A percentile compares a stretch with the other conserved stretches of the same genome.
These are phyloP conservation scores for Leucosticte australis DNA, from an alignment of 2,113 vertebrate species.

Conservation along the genomic window DNA sequence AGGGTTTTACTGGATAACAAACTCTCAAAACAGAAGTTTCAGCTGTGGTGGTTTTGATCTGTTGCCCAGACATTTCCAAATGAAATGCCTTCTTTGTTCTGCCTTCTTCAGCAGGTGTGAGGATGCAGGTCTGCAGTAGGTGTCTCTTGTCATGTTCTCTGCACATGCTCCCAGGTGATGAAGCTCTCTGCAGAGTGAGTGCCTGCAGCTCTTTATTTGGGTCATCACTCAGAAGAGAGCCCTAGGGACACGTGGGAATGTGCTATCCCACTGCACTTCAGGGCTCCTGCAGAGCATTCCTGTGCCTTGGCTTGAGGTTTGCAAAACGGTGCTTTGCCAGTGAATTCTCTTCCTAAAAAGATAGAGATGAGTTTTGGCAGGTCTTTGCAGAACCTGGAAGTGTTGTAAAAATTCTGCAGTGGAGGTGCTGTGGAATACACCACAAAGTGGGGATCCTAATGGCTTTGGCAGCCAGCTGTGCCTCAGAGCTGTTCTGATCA, in stretches of 20 bases:
- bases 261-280: neutral
- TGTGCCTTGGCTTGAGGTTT: neutral
- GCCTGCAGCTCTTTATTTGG: neutral
- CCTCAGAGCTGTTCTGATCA: neutral
- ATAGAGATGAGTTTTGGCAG: neutral
- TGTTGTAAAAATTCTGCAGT: neutral
- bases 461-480: neutral
- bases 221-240: neutral
- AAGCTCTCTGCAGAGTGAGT: neutral
- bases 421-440: neutral
- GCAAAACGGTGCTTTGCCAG: neutral
- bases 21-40: neutral
- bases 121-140: neutral
- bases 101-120: neutral
- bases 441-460: neutral
- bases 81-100: neutral
- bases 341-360: neutral
- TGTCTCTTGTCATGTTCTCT: neutral
- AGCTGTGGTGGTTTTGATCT: neutral
- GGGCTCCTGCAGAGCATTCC: neutral
- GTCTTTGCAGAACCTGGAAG: neutral
- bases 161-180: neutral
- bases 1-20: neutral
- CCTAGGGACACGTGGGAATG: rapidly evolving
- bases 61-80: neutral